Percentiles rank a stretch among this genome's conserved stretches.
These are phyloP conservation scores for Saccopteryx leptura DNA, from an alignment of 2,113 vertebrate species.

Conservation along the genomic window DNA sequence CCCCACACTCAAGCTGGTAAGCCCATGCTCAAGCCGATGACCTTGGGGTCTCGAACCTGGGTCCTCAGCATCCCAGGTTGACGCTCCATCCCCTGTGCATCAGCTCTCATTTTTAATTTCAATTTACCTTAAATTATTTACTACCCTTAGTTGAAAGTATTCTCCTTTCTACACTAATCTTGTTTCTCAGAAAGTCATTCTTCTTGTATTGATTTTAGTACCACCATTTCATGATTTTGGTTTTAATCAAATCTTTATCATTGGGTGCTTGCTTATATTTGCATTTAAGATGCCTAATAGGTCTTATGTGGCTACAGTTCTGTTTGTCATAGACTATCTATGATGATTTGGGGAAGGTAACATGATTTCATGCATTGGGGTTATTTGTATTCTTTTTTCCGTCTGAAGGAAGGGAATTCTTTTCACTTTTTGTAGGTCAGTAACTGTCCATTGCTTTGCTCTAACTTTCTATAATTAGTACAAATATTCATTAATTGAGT, in stretches of 20 bases:
- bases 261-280: not conserved
- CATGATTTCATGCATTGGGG: not conserved
- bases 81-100: no score
- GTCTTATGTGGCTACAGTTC: no score
- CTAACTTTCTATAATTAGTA: not conserved
- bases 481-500: not conserved
- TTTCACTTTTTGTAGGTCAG: not conserved
- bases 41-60: no score
- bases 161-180: not conserved
- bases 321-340: not conserved
- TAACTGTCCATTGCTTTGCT: not conserved
- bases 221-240: not conserved
- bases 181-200: not conserved
- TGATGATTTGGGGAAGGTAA: not conserved
- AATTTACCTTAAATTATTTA: slow-evolving; percentile 25
- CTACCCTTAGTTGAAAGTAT: not conserved
- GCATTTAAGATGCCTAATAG: not conserved
- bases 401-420: not conserved
- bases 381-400: not conserved
- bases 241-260: not conserved
- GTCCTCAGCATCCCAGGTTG: no score
- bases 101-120: not conserved
- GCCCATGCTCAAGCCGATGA: no score
- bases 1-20: no score
- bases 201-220: slow-evolving; percentile 9